Conservation (phyloP, 2,888 invertebrate species). For the Creontiades dilutus region DNA sequence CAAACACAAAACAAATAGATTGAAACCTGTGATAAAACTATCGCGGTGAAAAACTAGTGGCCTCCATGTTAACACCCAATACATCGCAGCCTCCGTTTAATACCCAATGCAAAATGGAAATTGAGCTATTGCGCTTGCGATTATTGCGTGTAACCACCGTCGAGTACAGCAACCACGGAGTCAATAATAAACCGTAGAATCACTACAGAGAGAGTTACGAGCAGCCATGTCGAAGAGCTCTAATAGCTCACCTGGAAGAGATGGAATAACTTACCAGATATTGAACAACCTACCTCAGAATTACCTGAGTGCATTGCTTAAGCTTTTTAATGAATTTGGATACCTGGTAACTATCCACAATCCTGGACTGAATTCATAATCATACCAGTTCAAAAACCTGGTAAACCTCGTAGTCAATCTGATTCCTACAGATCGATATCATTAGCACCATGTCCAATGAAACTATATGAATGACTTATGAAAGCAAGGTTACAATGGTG, state of each 20-base stretch:
- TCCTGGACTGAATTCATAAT: not conserved
- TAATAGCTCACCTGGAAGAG: conserved; percentile 5
- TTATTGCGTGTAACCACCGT: too few relatives aligned
- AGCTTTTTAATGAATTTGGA: not conserved
- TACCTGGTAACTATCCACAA: not conserved
- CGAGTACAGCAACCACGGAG: too few relatives aligned
- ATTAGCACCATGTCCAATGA: not conserved
- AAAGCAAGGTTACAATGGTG: not conserved
- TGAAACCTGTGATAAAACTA: too few relatives aligned
- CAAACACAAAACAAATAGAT: too few relatives aligned
- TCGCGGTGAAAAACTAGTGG: too few relatives aligned
- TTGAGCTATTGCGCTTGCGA: too few relatives aligned
- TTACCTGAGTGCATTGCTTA: not conserved
- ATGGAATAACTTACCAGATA: conserved; percentile 3
- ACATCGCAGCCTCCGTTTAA: too few relatives aligned
- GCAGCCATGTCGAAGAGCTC: not conserved
- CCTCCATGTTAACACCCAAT: too few relatives aligned
- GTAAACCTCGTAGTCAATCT: not conserved
- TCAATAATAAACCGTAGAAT: too few relatives aligned
- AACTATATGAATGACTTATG: not conserved
- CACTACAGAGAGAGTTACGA: too few relatives aligned
- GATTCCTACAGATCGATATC: not conserved
- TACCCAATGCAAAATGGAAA: too few relatives aligned
- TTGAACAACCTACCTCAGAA: not conserved
- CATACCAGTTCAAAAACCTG: not conserved